Conservation (phyloP, 2,113 vertebrate species). For the Pontoporia blainvillei region DNA sequence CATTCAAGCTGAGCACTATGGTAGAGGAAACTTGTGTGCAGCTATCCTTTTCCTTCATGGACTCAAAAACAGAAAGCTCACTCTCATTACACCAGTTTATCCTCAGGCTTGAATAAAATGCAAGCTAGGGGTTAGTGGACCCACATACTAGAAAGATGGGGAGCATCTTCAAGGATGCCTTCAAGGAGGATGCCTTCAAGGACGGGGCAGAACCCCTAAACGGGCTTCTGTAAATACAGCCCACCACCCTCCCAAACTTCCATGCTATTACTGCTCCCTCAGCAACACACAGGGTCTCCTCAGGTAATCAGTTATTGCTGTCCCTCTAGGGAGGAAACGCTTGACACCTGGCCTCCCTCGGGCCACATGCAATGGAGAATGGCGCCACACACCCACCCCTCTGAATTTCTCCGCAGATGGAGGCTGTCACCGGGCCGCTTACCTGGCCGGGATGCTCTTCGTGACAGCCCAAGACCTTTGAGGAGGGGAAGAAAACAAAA, state of each 20-base stretch:
- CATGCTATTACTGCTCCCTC: not conserved
- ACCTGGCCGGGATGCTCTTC: not conserved
- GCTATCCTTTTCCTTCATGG: not conserved
- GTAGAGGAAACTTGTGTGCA: not conserved
- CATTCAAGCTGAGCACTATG: not conserved
- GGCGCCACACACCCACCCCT: not conserved
- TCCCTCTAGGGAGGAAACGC: not conserved
- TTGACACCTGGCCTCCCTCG: conserved; percentile 37
- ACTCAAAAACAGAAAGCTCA: not conserved
- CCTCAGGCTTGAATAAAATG: not conserved
- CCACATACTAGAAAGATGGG: not conserved
- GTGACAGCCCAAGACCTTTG: conserved; percentile 11
- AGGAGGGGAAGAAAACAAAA: conserved; percentile 25
- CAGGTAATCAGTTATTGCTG: not conserved
- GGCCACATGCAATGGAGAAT: not conserved
- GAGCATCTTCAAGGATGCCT: not conserved
- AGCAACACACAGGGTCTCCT: not conserved
- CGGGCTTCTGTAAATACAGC: not conserved
- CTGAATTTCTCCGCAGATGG: not conserved
- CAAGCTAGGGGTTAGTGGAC: not conserved
- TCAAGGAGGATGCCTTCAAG: not conserved
- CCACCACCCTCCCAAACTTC: not conserved
- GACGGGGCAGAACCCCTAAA: not conserved
- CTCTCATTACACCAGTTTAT: not conserved
- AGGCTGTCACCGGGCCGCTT: not conserved